Evolutionary conservation across 2,113 vertebrate species (phyloP).

Genomic region (Ailurus styani): DNA sequence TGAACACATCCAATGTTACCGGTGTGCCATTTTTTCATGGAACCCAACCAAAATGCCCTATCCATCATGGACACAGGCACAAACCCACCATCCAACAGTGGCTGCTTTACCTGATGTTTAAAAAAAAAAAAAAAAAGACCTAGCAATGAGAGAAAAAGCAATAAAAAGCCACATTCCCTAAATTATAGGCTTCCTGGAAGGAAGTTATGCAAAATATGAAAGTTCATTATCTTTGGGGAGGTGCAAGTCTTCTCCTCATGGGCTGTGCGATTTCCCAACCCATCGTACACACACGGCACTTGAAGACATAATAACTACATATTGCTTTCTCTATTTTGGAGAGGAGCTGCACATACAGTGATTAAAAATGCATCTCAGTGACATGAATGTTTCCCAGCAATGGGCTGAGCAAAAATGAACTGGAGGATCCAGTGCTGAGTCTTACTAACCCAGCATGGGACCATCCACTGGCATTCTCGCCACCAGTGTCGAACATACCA

Average conservation of each 20-base stretch:
- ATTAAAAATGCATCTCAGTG: background rate
- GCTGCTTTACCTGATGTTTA: background rate
- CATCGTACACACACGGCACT: fast-evolving
- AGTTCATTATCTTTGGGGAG: background rate
- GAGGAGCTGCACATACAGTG: background rate
- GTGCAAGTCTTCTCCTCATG: background rate
- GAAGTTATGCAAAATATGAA: background rate
- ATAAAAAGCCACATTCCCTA: background rate
- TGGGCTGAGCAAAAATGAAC: background rate
- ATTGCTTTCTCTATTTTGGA: background rate
- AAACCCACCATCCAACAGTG: too few species aligned
- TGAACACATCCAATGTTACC: background rate
- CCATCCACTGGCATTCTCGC: background rate
- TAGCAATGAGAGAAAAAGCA: background rate
- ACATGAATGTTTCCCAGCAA: background rate
- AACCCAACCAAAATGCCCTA: background rate
- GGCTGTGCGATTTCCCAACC: background rate
- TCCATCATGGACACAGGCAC: background rate
- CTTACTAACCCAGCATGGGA: background rate
- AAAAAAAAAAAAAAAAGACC: background rate
- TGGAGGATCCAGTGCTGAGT: too few species aligned
- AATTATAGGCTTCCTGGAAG: background rate
- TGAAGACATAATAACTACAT: background rate
- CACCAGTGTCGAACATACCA: background rate
- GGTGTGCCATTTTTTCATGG: background rate